Evolutionary conservation across 2,113 vertebrate genomes (phyloP).

Genomic region (Eptatretus burgeri): DNA sequence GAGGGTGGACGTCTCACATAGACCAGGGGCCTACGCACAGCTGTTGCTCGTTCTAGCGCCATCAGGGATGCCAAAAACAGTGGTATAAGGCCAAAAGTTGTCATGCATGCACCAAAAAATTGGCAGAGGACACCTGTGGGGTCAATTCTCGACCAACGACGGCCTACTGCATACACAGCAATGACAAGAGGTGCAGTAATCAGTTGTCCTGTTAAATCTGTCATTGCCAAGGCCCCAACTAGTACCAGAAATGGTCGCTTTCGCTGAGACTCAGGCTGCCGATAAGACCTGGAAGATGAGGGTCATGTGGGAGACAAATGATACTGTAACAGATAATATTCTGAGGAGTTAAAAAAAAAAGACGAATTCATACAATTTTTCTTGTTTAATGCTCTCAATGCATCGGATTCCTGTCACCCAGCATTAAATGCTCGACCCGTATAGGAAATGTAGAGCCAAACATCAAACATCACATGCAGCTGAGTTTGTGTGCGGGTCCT

Average conservation of each 20-base stretch:
- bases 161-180: constrained; percentile 35
- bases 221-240: constrained; percentile 56
- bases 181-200: constrained; percentile 75
- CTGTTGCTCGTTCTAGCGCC: constrained; percentile 53
- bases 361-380: too few species aligned
- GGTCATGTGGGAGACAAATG: too few species aligned
- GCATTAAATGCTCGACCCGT: too few species aligned
- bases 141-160: constrained; percentile 35
- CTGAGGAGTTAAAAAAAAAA: too few species aligned
- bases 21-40: constrained; percentile 62
- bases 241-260: constrained; percentile 66
- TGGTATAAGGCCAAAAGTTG: constrained; percentile 55
- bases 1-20: constrained; percentile 20
- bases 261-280: constrained; percentile 11
- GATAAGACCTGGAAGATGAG: too few species aligned
- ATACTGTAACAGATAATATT: too few species aligned
- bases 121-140: constrained; percentile 33
- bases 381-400: too few species aligned
- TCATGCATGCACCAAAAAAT: constrained; percentile 76
- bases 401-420: too few species aligned
- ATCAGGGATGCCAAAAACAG: constrained; percentile 64
- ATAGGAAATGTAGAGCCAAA: too few species aligned
- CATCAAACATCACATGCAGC: too few species aligned
- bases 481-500: too few species aligned
- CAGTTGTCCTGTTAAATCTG: constrained; percentile 58